These are phyloP conservation scores for Dryocosmus kuriphilus DNA, from an alignment of 2,888 invertebrate species.

Conservation along the genomic window DNA sequence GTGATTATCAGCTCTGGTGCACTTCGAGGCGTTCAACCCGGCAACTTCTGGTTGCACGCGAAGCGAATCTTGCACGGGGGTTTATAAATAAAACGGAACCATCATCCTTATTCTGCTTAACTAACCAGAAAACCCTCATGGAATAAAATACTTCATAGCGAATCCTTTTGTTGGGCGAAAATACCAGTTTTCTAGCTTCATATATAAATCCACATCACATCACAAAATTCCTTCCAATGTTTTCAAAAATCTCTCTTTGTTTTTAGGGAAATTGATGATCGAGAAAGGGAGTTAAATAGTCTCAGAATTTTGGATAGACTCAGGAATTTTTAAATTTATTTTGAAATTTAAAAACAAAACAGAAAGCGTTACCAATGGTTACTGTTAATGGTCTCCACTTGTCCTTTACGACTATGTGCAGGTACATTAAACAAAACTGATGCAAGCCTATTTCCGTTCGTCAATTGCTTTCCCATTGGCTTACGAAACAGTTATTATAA, in stretches of 20 bases:
- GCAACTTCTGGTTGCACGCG: slow-evolving; percentile 65
- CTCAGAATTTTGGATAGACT: too few species aligned
- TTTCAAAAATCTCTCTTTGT: too few species aligned
- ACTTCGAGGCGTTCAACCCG: slow-evolving; percentile 74
- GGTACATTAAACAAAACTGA: neutral
- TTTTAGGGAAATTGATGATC: too few species aligned
- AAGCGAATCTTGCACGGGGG: slow-evolving; percentile 53
- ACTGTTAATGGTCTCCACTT: neutral
- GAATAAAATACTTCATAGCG: slow-evolving; percentile 31
- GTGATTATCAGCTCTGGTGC: slow-evolving; percentile 73
- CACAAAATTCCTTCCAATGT: too few species aligned
- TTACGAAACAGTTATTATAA: neutral
- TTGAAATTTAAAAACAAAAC: too few species aligned
- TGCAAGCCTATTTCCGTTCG: neutral
- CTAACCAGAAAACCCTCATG: slow-evolving; percentile 60
- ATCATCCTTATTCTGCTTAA: slow-evolving; percentile 58
- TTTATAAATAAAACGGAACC: slow-evolving; percentile 64
- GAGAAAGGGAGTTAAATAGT: too few species aligned
- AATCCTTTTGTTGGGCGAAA: neutral
- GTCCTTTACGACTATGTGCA: neutral
- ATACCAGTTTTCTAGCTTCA: neutral
- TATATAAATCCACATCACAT: neutral
- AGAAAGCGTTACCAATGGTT: too few species aligned
- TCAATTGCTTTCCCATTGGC: neutral
- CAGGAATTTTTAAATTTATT: too few species aligned